These are phyloP conservation scores for Lithosia quadra DNA, from an alignment of 2,888 invertebrate species.

Conservation along the genomic window DNA sequence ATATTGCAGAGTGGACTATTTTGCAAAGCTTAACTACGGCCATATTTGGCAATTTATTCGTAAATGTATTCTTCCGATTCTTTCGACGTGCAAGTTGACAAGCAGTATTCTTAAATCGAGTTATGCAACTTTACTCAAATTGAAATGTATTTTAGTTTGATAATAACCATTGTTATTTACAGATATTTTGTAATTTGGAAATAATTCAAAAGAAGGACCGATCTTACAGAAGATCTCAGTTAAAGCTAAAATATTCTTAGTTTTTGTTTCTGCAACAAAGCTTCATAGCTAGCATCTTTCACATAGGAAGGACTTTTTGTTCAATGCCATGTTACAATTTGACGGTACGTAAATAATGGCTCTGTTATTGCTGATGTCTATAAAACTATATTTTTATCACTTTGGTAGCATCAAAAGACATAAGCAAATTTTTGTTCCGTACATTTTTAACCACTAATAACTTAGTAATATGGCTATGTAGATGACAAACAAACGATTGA, in stretches of 20 bases:
- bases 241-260: background rate
- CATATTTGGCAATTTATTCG: conserved; percentile 25
- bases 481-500: conserved; percentile 1
- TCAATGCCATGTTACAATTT: background rate
- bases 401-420: background rate
- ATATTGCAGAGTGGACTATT: conserved; percentile 35
- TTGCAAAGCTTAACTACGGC: conserved; percentile 25
- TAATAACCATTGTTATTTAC: background rate
- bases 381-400: background rate
- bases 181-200: background rate
- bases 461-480: background rate
- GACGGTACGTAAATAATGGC: background rate
- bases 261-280: no score
- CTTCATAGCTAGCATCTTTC: no score
- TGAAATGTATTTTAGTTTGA: background rate
- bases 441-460: background rate
- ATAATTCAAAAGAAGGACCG: background rate
- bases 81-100: background rate
- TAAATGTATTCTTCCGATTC: conserved; percentile 14
- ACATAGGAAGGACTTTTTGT: background rate
- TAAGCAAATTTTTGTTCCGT: background rate
- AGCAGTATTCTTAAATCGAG: background rate
- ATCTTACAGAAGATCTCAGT: no score
- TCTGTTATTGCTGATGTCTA: background rate
- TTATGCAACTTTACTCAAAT: background rate